These are phyloP conservation scores for Cebidichthys violaceus DNA, from an alignment of 2,113 vertebrate species.

Conservation along the genomic window DNA sequence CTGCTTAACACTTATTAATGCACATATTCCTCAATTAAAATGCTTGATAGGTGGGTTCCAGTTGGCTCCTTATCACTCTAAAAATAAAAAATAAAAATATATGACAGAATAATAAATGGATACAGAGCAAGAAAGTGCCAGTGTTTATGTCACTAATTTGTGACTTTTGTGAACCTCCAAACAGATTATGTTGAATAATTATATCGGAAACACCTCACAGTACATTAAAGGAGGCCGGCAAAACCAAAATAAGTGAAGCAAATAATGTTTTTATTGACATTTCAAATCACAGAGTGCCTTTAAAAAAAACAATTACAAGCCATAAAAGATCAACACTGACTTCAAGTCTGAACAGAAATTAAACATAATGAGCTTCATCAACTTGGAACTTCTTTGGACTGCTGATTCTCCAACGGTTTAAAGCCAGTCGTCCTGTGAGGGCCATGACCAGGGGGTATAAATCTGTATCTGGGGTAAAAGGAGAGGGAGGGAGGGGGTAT, in stretches of 20 bases:
- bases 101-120: not conserved
- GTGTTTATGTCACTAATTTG: too few relatives aligned
- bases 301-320: not conserved
- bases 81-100: not conserved
- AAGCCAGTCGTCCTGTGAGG: slow-evolving; percentile 18
- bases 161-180: too few relatives aligned
- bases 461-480: slow-evolving; percentile 71
- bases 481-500: slow-evolving; percentile 44
- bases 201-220: too few relatives aligned
- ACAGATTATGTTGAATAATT: too few relatives aligned
- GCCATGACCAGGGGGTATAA: slow-evolving; percentile 29
- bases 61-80: not conserved
- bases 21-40: not conserved
- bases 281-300: not conserved
- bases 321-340: not conserved
- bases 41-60: too few relatives aligned
- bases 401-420: not conserved
- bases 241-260: too few relatives aligned
- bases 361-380: not conserved
- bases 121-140: not conserved
- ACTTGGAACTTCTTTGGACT: not conserved
- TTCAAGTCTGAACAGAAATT: not conserved
- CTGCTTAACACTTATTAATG: not conserved
- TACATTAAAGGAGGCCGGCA: too few relatives aligned
- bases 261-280: not conserved